Percentiles rank a stretch among this genome's conserved stretches.
phyloP scores from a whole-genome alignment of 2,888 invertebrate genomes.

The Cremastinae sp. region DNA sequence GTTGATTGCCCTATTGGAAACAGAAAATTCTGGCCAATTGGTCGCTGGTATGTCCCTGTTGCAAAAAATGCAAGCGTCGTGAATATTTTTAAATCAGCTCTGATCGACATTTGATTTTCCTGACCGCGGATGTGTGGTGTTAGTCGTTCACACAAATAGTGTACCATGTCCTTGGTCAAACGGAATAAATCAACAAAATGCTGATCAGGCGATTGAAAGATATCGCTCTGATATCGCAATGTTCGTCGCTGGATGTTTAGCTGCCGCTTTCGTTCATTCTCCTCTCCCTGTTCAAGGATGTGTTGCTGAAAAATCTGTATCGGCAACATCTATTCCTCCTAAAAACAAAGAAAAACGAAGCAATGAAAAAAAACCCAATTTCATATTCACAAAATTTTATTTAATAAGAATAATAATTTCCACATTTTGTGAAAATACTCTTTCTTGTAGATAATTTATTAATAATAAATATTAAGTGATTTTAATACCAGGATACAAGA shows the following conservation, averaged over 20 bases:
- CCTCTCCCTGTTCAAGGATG: constrained; percentile 10
- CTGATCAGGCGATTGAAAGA: constrained; percentile 1
- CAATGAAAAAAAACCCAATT: background rate
- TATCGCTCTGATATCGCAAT: constrained; percentile 16
- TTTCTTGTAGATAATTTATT: too few species aligned
- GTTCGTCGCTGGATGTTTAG: constrained; percentile 14
- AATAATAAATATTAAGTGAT: too few species aligned
- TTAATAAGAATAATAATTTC: too few species aligned
- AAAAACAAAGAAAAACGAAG: background rate
- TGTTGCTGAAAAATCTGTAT: constrained; percentile 14
- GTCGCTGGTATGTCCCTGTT: constrained; percentile 16
- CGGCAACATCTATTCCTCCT: constrained; percentile 10
- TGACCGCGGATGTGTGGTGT: constrained; percentile 12
- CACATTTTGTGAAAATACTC: too few species aligned
- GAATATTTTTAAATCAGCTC: constrained; percentile 16
- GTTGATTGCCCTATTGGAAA: constrained; percentile 23
- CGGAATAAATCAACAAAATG: constrained; percentile 29
- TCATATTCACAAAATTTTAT: background rate
- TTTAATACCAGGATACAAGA: too few species aligned
- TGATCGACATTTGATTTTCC: background rate
- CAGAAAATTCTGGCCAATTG: constrained; percentile 18
- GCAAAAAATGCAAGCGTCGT: constrained; percentile 16
- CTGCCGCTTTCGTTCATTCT: background rate
- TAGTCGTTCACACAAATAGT: constrained; percentile 24
- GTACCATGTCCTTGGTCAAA: constrained; percentile 20